These are phyloP conservation scores for Lethrus apterus DNA, from an alignment of 1,140 invertebrate species.

Conservation along the genomic window DNA sequence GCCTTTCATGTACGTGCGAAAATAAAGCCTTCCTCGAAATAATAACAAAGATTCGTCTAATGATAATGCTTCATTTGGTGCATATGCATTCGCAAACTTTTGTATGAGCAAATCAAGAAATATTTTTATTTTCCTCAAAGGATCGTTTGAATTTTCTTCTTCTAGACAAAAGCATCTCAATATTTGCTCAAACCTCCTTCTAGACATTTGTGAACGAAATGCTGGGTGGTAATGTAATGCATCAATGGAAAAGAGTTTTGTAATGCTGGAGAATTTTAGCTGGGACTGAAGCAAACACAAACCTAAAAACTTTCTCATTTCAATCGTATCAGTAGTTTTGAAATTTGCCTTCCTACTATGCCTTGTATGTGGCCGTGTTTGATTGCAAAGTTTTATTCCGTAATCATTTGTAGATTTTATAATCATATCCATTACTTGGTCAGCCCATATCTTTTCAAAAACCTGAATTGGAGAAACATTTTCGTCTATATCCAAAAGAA, in stretches of 20 bases:
- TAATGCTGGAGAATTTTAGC: constrained; percentile 23
- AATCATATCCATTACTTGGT: neutral
- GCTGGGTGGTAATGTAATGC: constrained; percentile 30
- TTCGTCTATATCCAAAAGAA: constrained; percentile 1
- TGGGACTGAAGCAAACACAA: constrained; percentile 27
- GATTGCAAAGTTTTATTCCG: neutral
- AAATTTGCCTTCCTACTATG: too few species aligned
- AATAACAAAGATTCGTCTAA: constrained; percentile 35
- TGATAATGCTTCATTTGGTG: constrained; percentile 14
- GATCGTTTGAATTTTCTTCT: constrained; percentile 21
- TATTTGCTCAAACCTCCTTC: constrained; percentile 30
- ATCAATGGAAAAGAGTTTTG: constrained; percentile 27
- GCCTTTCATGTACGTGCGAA: constrained; percentile 29
- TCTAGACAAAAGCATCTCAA: constrained; percentile 27
- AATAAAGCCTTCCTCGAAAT: constrained; percentile 29
- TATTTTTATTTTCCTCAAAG: constrained; percentile 4
- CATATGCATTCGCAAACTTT: neutral
- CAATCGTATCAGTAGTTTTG: too few species aligned
- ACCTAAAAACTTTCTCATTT: constrained; percentile 29
- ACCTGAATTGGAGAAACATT: neutral
- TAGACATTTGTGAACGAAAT: constrained; percentile 27
- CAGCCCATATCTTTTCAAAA: neutral
- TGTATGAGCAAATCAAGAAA: constrained; percentile 10
- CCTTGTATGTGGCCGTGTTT: neutral
- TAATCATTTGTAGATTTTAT: constrained; percentile 7